These are phyloP conservation scores for Saiga tatarica DNA, from an alignment of 2,113 vertebrate genomes.

Conservation along the genomic window DNA sequence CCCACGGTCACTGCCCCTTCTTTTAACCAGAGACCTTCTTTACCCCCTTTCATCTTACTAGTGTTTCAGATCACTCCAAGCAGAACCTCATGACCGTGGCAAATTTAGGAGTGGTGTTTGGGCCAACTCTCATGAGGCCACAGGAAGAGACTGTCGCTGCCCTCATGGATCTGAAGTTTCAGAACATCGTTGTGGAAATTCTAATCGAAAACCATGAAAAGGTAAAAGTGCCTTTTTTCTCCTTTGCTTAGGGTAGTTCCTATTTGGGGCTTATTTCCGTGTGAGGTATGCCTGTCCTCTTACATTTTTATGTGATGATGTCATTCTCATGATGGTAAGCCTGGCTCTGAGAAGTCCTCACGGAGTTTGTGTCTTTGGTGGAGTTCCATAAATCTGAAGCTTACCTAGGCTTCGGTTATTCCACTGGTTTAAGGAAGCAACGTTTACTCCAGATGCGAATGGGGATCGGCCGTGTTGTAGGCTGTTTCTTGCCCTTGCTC, in stretches of 20 bases:
- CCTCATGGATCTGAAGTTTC: slow-evolving; percentile 99
- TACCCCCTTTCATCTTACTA: slow-evolving; percentile 75
- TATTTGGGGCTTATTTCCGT: not conserved
- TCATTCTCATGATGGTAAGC: not conserved
- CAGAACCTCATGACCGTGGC: slow-evolving; percentile 97
- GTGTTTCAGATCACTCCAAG: slow-evolving; percentile 94
- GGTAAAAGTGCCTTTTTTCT: slow-evolving; percentile 79
- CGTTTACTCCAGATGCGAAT: not conserved
- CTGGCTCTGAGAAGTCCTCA: not conserved
- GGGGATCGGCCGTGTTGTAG: not conserved
- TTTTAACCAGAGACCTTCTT: slow-evolving; percentile 60
- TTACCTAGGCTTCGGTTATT: not conserved
- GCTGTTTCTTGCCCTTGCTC: not conserved
- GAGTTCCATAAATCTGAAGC: not conserved
- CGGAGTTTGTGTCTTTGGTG: not conserved
- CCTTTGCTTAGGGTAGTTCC: not conserved
- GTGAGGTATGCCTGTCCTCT: not conserved
- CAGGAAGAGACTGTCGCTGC: slow-evolving; percentile 97
- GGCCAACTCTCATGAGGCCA: slow-evolving; percentile 97
- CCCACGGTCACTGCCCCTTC: slow-evolving; percentile 14
- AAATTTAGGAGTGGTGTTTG: slow-evolving; percentile 97
- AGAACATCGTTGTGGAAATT: slow-evolving; percentile 98
- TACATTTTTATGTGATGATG: no score
- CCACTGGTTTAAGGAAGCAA: not conserved
- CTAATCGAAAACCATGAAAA: slow-evolving; percentile 96